phyloP scores from a whole-genome alignment of 92 coral and sea anemone genomes.

The Heteractis magnifica region DNA sequence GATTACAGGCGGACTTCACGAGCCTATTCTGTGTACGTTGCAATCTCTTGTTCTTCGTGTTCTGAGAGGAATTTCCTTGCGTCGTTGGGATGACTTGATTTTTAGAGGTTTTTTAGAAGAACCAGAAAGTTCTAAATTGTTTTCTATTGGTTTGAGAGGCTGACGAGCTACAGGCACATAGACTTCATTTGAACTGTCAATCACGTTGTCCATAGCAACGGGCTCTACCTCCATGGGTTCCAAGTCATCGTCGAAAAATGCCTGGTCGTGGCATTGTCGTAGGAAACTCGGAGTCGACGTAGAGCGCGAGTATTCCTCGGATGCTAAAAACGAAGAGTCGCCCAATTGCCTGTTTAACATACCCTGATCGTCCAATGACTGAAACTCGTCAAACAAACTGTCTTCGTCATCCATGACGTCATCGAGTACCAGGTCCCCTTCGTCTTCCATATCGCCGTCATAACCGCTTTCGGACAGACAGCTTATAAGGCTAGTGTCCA shows the following conservation, averaged over 20 bases:
- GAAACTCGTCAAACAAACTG: conserved; percentile 47
- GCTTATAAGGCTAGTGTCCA: conserved; percentile 53
- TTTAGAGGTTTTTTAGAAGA: background rate
- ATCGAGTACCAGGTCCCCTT: conserved; percentile 66
- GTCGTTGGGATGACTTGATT: conserved; percentile 24
- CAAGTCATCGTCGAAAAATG: conserved; percentile 44
- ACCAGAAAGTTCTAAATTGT: conserved; percentile 23
- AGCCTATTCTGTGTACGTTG: background rate
- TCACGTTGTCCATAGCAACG: conserved; percentile 60
- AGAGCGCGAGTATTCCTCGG: conserved; percentile 61
- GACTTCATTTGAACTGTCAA: conserved; percentile 64
- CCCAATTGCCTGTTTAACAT: conserved; percentile 69
- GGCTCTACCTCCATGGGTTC: conserved; percentile 58
- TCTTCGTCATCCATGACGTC: conserved; percentile 65
- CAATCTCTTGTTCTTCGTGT: conserved; percentile 27
- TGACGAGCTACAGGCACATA: conserved; percentile 64
- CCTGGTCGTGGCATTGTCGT: conserved; percentile 46
- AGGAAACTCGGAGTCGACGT: conserved; percentile 86
- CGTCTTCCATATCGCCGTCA: conserved; percentile 96
- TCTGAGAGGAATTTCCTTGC: conserved; percentile 40
- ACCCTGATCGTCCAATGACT: conserved; percentile 40
- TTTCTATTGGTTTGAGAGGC: conserved; percentile 54
- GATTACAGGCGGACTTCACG: background rate
- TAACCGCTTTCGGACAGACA: conserved; percentile 88
- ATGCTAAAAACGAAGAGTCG: conserved; percentile 71